Percentiles rank a stretch among this genome's conserved stretches.
Evolutionary conservation across 2,797 vertebrate genomes (phyloP).

Genomic region (Pogonophryne albipinna): DNA sequence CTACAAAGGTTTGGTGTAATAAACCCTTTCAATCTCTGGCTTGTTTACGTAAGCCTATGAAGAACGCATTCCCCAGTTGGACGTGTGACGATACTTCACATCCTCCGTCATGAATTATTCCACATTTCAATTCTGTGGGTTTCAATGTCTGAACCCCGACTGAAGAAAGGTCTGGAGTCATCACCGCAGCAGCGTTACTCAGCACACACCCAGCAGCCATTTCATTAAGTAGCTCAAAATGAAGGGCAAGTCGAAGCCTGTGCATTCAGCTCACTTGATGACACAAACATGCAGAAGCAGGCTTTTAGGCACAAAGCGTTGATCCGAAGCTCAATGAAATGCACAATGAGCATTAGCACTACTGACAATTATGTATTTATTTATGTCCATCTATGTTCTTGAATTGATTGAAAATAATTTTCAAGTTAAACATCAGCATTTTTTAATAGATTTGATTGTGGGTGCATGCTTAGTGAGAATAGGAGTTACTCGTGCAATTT

Average conservation of each 20-base stretch:
- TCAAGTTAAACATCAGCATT: neutral
- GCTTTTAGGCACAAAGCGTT: slow-evolving; percentile 45
- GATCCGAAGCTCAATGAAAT: slow-evolving; percentile 61
- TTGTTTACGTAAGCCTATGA: slow-evolving; percentile 24
- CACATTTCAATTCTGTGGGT: slow-evolving; percentile 36
- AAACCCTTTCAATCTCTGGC: slow-evolving; percentile 22
- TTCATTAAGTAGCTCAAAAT: slow-evolving; percentile 42
- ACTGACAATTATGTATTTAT: neutral
- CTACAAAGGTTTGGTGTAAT: slow-evolving; percentile 1
- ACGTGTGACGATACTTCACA: slow-evolving; percentile 43
- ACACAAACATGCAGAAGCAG: slow-evolving; percentile 51
- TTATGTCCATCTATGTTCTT: neutral
- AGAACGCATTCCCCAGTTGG: slow-evolving; percentile 28
- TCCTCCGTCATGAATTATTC: slow-evolving; percentile 45
- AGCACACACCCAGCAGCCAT: slow-evolving; percentile 20
- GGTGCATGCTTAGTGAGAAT: neutral
- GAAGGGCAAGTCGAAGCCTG: slow-evolving; percentile 30
- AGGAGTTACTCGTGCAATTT: neutral
- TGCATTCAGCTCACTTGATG: slow-evolving; percentile 50
- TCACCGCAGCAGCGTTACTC: slow-evolving; percentile 35
- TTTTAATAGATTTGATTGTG: neutral
- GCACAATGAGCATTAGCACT: slow-evolving; percentile 33
- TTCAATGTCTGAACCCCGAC: slow-evolving; percentile 46
- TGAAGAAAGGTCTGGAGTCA: slow-evolving; percentile 27
- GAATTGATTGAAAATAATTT: slow-evolving; percentile 14